Percentiles rank a stretch among this genome's conserved stretches.
These are phyloP conservation scores for Tetrax tetrax DNA, from an alignment of 2,113 vertebrate species.

Conservation along the genomic window DNA sequence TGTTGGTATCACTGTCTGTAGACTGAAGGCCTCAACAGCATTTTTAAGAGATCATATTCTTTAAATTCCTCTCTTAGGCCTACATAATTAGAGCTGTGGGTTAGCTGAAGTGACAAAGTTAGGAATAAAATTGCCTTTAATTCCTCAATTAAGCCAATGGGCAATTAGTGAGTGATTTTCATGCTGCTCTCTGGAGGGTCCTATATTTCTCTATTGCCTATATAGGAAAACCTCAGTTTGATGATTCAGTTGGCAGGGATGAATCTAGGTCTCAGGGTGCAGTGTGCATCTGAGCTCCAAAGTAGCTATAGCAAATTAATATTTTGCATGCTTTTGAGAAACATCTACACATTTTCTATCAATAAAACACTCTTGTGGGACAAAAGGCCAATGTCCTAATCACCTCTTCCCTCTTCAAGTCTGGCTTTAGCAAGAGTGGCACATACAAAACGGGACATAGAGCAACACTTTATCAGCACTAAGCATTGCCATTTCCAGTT, in stretches of 20 bases:
- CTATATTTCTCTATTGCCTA: neutral
- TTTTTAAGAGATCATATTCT: neutral
- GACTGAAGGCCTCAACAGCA: neutral
- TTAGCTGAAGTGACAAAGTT: neutral
- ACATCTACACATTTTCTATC: neutral
- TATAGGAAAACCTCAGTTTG: neutral
- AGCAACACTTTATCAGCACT: neutral
- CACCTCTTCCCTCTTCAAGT: neutral
- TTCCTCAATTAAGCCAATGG: neutral
- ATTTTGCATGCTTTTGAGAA: neutral
- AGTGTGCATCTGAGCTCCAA: neutral
- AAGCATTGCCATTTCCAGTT: neutral
- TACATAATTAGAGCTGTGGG: neutral
- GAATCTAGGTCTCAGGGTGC: neutral
- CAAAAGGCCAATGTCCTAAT: neutral
- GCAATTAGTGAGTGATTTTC: conserved; percentile 1
- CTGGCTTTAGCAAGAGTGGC: neutral
- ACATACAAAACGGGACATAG: neutral
- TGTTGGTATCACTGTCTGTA: neutral
- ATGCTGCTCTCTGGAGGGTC: neutral
- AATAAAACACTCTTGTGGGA: neutral
- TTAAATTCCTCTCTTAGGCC: neutral
- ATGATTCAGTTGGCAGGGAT: neutral
- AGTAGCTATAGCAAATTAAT: neutral
- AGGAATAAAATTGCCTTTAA: conserved; percentile 33